Percentiles rank a stretch among this genome's conserved stretches.
phyloP scores from a whole-genome alignment of 2,888 invertebrate species.

The Notodonta ziczac region DNA sequence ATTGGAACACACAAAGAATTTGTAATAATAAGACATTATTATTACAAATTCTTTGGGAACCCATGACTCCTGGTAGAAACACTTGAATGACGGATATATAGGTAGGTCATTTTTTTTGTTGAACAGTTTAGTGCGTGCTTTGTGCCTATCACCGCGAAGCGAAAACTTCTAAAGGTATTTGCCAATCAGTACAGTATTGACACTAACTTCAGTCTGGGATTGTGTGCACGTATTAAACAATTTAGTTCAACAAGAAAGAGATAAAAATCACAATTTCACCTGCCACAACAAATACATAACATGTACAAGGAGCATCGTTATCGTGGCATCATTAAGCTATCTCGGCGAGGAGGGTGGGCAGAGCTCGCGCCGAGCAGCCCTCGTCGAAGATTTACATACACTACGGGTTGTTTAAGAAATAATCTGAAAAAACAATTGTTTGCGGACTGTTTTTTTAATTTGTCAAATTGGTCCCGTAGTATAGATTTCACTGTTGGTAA shows the following conservation, averaged over 20 bases:
- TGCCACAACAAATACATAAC: slow-evolving; percentile 18
- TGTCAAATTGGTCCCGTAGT: slow-evolving; percentile 30
- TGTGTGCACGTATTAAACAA: too few relatives aligned
- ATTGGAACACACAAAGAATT: too few relatives aligned
- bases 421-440: slow-evolving; percentile 28
- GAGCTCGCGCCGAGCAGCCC: slow-evolving; percentile 20
- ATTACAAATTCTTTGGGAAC: too few relatives aligned
- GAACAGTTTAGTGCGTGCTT: too few relatives aligned
- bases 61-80: too few relatives aligned
- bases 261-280: slow-evolving; percentile 9
- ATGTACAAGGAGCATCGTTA: slow-evolving; percentile 26
- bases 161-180: too few relatives aligned
- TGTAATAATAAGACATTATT: too few relatives aligned
- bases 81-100: too few relatives aligned
- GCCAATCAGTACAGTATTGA: too few relatives aligned
- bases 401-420: slow-evolving; percentile 13
- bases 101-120: too few relatives aligned
- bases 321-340: slow-evolving; percentile 45
- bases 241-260: not conserved
- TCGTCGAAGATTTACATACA: slow-evolving; percentile 38
- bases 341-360: slow-evolving; percentile 27
- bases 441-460: slow-evolving; percentile 21
- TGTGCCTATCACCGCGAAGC: too few relatives aligned
- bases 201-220: too few relatives aligned
- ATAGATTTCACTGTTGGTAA: slow-evolving; percentile 8